Conservation (phyloP, 2,888 invertebrate species). For the Dryobotodes eremita region DNA sequence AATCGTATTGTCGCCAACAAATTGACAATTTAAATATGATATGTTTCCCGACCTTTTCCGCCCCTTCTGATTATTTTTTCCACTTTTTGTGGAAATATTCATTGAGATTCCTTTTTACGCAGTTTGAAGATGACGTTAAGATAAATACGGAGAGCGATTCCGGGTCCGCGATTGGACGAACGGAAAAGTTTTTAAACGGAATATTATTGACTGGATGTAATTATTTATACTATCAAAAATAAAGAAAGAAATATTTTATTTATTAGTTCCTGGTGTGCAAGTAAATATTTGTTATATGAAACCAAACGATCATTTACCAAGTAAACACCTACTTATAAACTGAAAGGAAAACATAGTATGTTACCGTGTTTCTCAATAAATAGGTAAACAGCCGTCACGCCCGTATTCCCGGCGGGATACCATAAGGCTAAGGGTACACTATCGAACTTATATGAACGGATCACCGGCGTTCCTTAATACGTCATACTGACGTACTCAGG, state of each 20-base stretch:
- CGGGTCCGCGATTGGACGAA: not conserved
- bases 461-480: constrained; percentile 19
- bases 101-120: constrained; percentile 26
- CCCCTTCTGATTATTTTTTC: constrained; percentile 37
- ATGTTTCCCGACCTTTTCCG: constrained; percentile 49
- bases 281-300: constrained; percentile 8
- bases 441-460: not conserved
- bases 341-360: constrained; percentile 26
- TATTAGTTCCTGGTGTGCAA: not conserved
- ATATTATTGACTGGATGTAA: constrained; percentile 10
- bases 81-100: constrained; percentile 18
- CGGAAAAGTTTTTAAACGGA: constrained; percentile 11
- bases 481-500: constrained; percentile 15
- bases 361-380: constrained; percentile 39
- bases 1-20: constrained; percentile 45
- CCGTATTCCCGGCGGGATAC: constrained; percentile 27
- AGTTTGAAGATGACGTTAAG: constrained; percentile 29
- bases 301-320: not conserved
- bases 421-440: constrained; percentile 15
- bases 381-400: constrained; percentile 21
- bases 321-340: constrained; percentile 15
- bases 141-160: not conserved
- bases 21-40: constrained; percentile 59
- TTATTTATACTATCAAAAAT: not conserved
- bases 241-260: not conserved